These are phyloP conservation scores for Enteromius anoplus DNA, from an alignment of 2,797 vertebrate species.

Conservation along the genomic window DNA sequence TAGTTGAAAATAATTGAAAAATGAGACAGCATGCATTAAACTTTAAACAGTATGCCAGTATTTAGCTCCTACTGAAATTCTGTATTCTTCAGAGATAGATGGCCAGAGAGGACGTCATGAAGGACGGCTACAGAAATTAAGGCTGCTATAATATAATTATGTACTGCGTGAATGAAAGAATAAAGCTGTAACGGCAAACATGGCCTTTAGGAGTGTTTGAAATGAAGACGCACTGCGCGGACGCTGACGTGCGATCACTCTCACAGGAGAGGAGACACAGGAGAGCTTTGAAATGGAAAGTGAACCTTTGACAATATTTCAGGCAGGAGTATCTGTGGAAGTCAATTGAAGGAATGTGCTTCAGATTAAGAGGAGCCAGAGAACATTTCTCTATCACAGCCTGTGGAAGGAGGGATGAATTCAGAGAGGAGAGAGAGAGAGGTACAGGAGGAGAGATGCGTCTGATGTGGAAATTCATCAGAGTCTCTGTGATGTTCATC, in stretches of 20 bases:
- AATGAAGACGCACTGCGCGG: constrained; percentile 22
- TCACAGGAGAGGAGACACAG: background rate
- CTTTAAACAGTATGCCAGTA: background rate
- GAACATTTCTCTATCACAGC: background rate
- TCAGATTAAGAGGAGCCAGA: constrained; percentile 19
- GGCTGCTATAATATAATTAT: constrained; percentile 17
- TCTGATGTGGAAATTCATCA: constrained; percentile 51
- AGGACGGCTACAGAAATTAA: constrained; percentile 19
- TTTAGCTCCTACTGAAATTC: background rate
- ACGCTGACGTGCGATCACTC: background rate
- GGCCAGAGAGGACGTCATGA: background rate
- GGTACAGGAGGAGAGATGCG: constrained; percentile 11
- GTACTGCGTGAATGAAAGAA: constrained; percentile 17
- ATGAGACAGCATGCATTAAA: background rate
- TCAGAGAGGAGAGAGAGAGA: constrained; percentile 1
- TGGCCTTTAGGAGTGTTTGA: constrained; percentile 46
- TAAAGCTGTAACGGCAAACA: constrained; percentile 38
- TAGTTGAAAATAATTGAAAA: background rate
- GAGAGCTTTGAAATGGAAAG: constrained; percentile 19
- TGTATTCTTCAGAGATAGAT: background rate
- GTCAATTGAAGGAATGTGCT: constrained; percentile 36
- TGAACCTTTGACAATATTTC: constrained; percentile 26
- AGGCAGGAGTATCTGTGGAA: constrained; percentile 14
- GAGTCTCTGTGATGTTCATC: constrained; percentile 65
- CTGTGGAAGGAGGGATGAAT: constrained; percentile 12